A percentile compares a stretch with the other conserved stretches of the same genome.
Conservation (phyloP, 2,113 vertebrate species). For the Greenwoodochromis staneri region DNA sequence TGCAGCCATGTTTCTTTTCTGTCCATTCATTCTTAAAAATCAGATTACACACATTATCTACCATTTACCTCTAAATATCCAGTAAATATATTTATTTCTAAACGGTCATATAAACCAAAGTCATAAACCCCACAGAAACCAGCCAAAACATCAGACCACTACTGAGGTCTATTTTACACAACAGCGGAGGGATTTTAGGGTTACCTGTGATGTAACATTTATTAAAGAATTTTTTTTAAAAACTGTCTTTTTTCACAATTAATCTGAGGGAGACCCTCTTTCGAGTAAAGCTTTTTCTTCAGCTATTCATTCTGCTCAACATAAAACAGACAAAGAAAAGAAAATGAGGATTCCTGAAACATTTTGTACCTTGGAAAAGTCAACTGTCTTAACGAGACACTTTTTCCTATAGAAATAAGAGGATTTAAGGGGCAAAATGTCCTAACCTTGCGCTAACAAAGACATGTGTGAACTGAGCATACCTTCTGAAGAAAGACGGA, state of each 20-base stretch:
- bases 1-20: neutral
- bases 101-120: neutral
- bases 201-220: neutral
- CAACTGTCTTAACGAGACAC: neutral
- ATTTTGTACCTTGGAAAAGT: neutral
- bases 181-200: neutral
- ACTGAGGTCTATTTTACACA: neutral
- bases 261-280: neutral
- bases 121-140: neutral
- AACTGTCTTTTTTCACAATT: neutral
- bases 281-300: neutral
- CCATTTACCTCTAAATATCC: neutral
- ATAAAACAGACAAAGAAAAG: neutral
- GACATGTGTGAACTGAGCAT: slow-evolving; percentile 13
- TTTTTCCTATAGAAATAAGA: neutral
- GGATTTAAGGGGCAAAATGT: slow-evolving; percentile 20
- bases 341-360: neutral
- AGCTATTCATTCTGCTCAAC: neutral
- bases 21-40: neutral
- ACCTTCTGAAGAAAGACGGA: neutral
- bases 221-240: neutral
- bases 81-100: neutral
- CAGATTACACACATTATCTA: neutral
- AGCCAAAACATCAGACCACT: neutral
- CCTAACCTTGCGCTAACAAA: slow-evolving; percentile 47